Base-by-base conservation (phyloP, 2,888 invertebrate species). In the Ophraella communa region DNA sequence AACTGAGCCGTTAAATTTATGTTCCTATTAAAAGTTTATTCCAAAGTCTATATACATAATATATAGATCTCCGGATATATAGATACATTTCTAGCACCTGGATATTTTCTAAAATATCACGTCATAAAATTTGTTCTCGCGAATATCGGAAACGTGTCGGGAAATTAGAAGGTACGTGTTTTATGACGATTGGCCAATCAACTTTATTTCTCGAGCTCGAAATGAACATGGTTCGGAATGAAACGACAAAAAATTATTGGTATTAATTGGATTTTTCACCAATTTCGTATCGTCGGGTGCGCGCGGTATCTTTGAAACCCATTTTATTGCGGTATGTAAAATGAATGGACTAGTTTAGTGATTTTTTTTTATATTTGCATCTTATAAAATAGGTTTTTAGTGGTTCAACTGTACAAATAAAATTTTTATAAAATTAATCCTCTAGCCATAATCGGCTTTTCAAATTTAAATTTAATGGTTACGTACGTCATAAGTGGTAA, bases 91-190 rank as follows among this genome's bases (percentile, higher is more conserved):
- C 27, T 8, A 27, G 7, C 27, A 10, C 27, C 27, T 10, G 27
- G 27, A 27, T 7, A 7, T 27, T 27, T 27, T 23, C 17, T 7
- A 21, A 17, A 42, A 5, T 27, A 20, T 30, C n/a, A 8, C 18
- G 44, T 42, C 17, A 23, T 23, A 51, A 51, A 24, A 27, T 51
- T 24, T 51, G 21, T 51, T 27, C 27, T 27, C 47, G 3, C 21
- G 2, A 45, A 45, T 17, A 14, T 27, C 24, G 1, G 27, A 7
- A 42, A 60, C 60, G 42, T 44, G 42, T 52, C 60, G 20, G 14
- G 23, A 60, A 52, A 60, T 60, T 60, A 44, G 14, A 30, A 20
- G 44, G 44, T 53, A 53, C 60, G 30, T 52, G 59, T 60, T 60
- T 60, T 30, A 30, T 60, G 53, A 44, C 52, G 17, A 44, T 44